Evolutionary conservation across 92 coral and sea anemone species (phyloP).

Genomic region (Chrysogorgia sp.): DNA sequence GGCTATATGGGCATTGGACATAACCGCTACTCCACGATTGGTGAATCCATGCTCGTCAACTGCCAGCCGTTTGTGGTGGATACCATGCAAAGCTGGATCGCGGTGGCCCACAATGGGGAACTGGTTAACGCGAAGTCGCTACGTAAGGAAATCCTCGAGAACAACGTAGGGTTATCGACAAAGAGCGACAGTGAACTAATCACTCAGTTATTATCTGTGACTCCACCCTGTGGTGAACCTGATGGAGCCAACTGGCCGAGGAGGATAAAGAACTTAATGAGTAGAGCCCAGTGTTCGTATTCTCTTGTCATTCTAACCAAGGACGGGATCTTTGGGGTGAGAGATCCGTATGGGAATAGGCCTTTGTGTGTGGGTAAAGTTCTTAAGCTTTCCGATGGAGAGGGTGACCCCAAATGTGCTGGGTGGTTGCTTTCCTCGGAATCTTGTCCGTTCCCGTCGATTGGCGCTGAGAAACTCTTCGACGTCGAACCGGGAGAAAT

Average conservation of each 20-base stretch:
- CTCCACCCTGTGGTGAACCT: conserved; percentile 96
- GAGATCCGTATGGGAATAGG: conserved; percentile 97
- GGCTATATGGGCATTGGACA: conserved; percentile 98
- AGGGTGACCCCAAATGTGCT: conserved; percentile 40
- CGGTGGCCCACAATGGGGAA: conserved; percentile 97
- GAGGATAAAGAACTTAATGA: conserved; percentile 80
- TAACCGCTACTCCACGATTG: conserved; percentile 95
- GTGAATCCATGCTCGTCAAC: conserved; percentile 84
- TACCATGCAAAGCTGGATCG: conserved; percentile 90
- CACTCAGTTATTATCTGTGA: conserved; percentile 84
- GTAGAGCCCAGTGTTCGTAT: conserved; percentile 77
- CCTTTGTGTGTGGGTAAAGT: conserved; percentile 88
- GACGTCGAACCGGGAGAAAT: conserved; percentile 94
- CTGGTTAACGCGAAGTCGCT: conserved; percentile 89
- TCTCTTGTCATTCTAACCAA: conserved; percentile 89
- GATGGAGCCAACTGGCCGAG: conserved; percentile 95
- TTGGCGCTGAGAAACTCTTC: conserved; percentile 80
- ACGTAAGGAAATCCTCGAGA: conserved; percentile 67
- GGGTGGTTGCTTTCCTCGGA: conserved; percentile 97
- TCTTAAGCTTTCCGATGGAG: conserved; percentile 59
- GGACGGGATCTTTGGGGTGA: conserved; percentile 82
- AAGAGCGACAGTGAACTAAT: conserved; percentile 94
- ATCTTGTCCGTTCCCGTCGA: conserved; percentile 90
- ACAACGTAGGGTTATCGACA: conserved; percentile 91
- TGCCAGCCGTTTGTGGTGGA: conserved; percentile 99